phyloP scores from a whole-genome alignment of 2,797 vertebrate species.

The Menidia menidia region DNA sequence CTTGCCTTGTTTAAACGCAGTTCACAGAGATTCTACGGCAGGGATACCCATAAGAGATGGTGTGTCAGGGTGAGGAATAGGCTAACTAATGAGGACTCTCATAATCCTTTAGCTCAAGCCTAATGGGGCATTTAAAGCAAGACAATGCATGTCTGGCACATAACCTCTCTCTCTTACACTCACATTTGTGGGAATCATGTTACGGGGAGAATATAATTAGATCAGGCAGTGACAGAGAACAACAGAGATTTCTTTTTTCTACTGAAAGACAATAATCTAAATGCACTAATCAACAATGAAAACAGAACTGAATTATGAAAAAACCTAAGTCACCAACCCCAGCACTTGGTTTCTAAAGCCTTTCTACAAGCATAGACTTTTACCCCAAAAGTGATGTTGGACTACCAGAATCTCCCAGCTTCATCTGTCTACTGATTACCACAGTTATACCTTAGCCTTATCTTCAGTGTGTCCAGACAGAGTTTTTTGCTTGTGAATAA shows the following conservation, averaged over 20 bases:
- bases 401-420: constrained; percentile 36
- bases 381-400: constrained; percentile 31
- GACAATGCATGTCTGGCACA: constrained; percentile 82
- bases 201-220: constrained; percentile 86
- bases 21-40: constrained; percentile 69
- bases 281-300: constrained; percentile 58
- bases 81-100: constrained; percentile 83
- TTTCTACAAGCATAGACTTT: constrained; percentile 26
- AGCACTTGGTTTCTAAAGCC: constrained; percentile 22
- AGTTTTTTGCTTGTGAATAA: too few species aligned
- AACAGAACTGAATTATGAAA: constrained; percentile 19
- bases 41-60: constrained; percentile 75
- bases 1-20: constrained; percentile 75
- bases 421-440: neutral
- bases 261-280: constrained; percentile 63
- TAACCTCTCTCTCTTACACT: constrained; percentile 81
- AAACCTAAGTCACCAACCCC: constrained; percentile 42
- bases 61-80: constrained; percentile 81
- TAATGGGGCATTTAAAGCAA: constrained; percentile 86
- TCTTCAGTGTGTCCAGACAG: too few species aligned
- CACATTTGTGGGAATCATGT: constrained; percentile 87
- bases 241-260: constrained; percentile 20
- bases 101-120: constrained; percentile 82
- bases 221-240: constrained; percentile 77
- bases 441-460: too few species aligned